phyloP scores from a whole-genome alignment of 2,113 vertebrate species.

The Phrynosoma platyrhinos region DNA sequence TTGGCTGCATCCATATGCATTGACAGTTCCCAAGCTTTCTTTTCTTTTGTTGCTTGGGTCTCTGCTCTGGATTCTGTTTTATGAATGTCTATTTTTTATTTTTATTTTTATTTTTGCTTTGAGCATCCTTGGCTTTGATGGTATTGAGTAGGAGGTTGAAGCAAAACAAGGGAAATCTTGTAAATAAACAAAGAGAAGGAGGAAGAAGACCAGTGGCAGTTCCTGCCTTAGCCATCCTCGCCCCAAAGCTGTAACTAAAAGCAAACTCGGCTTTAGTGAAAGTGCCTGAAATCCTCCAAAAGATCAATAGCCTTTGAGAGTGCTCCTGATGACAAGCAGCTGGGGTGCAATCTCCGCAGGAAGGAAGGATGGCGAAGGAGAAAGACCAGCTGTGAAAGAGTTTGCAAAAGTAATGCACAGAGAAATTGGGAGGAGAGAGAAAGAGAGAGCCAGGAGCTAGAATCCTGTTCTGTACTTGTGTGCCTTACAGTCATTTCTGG shows the following conservation, averaged over 20 bases:
- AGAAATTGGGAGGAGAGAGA: background rate
- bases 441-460: background rate
- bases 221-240: background rate
- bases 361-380: background rate
- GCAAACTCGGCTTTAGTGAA: background rate
- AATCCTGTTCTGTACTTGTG: no score
- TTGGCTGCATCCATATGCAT: background rate
- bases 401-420: background rate
- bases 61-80: background rate
- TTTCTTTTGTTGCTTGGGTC: background rate
- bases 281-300: background rate
- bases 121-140: background rate
- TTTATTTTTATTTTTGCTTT: background rate
- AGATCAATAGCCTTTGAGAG: background rate
- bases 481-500: no score
- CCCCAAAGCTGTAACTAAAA: background rate
- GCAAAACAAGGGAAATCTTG: background rate
- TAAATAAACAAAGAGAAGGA: background rate
- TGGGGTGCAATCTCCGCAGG: background rate
- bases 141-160: background rate
- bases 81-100: no score
- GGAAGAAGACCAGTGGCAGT: background rate
- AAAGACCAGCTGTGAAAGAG: background rate
- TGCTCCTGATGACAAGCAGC: background rate
- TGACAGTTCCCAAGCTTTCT: background rate